Evolutionary conservation across 2,888 invertebrate genomes (phyloP).

Genomic region (Hesperia comma): DNA sequence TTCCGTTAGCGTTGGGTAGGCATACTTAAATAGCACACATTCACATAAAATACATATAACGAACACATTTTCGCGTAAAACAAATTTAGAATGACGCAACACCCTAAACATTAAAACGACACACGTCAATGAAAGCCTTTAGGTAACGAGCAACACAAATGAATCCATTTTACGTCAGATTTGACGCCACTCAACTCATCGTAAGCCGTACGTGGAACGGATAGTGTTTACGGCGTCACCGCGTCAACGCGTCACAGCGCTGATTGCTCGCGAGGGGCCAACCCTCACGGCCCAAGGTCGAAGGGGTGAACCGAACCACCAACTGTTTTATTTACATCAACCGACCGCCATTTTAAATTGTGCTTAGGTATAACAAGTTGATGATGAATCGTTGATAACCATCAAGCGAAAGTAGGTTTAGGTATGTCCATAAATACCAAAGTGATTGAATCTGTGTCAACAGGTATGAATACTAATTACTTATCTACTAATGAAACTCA

Average conservation of each 20-base stretch:
- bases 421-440: too few relatives aligned
- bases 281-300: constrained; percentile 70
- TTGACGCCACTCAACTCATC: constrained; percentile 5
- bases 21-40: too few relatives aligned
- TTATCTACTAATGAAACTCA: too few relatives aligned
- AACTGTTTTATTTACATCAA: constrained; percentile 51
- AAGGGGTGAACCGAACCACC: constrained; percentile 58
- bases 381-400: constrained; percentile 14
- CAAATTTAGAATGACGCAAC: too few relatives aligned
- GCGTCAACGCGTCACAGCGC: constrained; percentile 29
- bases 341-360: constrained; percentile 47
- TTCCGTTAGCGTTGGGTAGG: too few relatives aligned
- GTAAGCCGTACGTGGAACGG: constrained; percentile 18
- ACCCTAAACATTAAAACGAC: too few relatives aligned
- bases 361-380: constrained; percentile 41
- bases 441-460: too few relatives aligned
- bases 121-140: neutral
- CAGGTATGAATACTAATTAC: too few relatives aligned
- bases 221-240: constrained; percentile 21
- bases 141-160: neutral
- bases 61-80: too few relatives aligned
- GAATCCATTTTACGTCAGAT: constrained; percentile 7
- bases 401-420: too few relatives aligned
- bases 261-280: constrained; percentile 53
- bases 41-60: too few relatives aligned